phyloP scores from a whole-genome alignment of 2,888 invertebrate genomes.

The Scrobipalpa costella region DNA sequence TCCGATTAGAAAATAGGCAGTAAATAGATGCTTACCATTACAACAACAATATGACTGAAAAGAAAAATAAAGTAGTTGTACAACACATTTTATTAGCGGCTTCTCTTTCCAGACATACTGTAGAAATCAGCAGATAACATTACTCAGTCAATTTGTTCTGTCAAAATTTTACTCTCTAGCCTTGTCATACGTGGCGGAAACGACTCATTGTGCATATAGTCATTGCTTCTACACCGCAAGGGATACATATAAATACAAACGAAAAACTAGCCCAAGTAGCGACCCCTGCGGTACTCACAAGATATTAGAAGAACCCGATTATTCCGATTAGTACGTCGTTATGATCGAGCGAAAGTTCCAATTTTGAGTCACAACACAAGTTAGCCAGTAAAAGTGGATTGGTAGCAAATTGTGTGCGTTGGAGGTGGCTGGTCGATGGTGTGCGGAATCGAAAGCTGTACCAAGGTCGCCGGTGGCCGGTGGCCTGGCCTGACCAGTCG shows the following conservation, averaged over 20 bases:
- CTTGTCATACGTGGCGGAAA: no score
- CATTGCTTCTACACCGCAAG: no score
- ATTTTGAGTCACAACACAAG: constrained; percentile 16
- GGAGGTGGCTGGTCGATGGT: constrained; percentile 37
- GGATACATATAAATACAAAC: not conserved
- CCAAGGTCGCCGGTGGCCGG: constrained; percentile 51
- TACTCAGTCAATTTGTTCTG: no score
- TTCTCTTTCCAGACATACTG: no score
- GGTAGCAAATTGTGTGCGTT: constrained; percentile 42
- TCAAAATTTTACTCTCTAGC: no score
- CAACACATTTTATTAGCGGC: no score
- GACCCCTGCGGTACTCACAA: constrained; percentile 5
- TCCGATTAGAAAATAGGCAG: no score
- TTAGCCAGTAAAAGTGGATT: constrained; percentile 42
- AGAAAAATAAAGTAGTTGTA: no score
- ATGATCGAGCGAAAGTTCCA: constrained; percentile 23
- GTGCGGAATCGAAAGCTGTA: constrained; percentile 58
- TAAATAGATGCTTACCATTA: no score
- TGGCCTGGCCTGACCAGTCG: constrained; percentile 46
- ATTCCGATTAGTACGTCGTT: not conserved
- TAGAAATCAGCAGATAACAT: no score
- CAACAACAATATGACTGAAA: no score
- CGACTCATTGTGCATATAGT: no score
- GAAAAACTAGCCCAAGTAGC: not conserved
- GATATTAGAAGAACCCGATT: not conserved